Evolutionary conservation across 2,888 invertebrate genomes (phyloP), one percentile per base, ranked within the genome.

Genomic region (Leptinotarsa juncta): DNA sequence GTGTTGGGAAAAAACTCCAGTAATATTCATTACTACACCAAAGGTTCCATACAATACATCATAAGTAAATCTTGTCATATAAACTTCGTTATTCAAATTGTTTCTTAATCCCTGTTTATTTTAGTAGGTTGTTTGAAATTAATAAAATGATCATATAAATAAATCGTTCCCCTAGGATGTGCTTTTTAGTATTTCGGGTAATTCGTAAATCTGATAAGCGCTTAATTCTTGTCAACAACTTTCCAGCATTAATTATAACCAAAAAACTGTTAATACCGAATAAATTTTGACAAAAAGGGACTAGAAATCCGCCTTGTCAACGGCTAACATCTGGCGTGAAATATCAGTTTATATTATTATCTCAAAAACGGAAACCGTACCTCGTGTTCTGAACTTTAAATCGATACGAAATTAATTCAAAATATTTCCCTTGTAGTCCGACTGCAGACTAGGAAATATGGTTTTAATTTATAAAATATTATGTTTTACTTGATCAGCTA

Each of bases 251-350:
- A 72, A 72, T 72, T 68, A 68, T 68, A 53, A 67, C 26, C 10
- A 16, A 53, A 62, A 68, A 72, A 72, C 68, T 49, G 68, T 65
- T 72, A 72, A 68, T 72, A 65, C 68, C 51, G 72, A 68, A 72
- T 66, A 72, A 15, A 68, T 72, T 72, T 62, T 26, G 32, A 26
- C 42, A 60, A 68, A 68, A 72, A 57, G 48, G 67, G 68, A 23
- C 50, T 42, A 42, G 71, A n/a, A 71, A 50, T 49, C 26, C 48
- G 49, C 32, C 72, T 23, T 62, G 72, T 68, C 72, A 68, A 72
- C 68, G 42, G n/a, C 68, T 55, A 72, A 65, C 72, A 72, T 72
- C 72, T 72, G 72, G 68, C 65, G 15, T 67, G n/a, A 72, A 72
- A 72, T 72, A 57, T 71, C 32, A 48, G 42, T 57, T 23, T 42